phyloP scores from a whole-genome alignment of 2,888 invertebrate species.

The Nipponacmea schrenckii region DNA sequence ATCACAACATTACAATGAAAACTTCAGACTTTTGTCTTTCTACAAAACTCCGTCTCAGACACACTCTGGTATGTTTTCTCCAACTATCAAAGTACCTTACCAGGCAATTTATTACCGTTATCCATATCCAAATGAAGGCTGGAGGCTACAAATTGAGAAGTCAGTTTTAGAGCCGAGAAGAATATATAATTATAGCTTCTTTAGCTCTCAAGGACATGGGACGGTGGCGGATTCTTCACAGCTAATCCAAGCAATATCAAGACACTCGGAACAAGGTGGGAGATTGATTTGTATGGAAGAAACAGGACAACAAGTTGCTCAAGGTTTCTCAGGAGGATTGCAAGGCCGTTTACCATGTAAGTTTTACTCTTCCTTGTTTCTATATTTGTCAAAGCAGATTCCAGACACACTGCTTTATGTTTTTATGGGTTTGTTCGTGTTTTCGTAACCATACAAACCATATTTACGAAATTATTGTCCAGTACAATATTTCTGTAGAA shows the following conservation, averaged over 20 bases:
- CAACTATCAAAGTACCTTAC: constrained; percentile 28
- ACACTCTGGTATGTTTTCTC: constrained; percentile 21
- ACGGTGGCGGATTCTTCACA: constrained; percentile 34
- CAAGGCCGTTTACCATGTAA: constrained; percentile 24
- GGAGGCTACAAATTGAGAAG: constrained; percentile 54
- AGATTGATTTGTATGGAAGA: constrained; percentile 50
- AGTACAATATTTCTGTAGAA: no score
- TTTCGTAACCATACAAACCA: no score
- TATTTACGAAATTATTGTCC: no score
- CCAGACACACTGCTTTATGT: no score
- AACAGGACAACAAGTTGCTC: constrained; percentile 40
- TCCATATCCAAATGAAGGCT: constrained; percentile 38
- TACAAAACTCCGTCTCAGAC: constrained; percentile 36
- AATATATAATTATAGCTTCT: constrained; percentile 25
- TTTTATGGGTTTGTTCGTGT: no score
- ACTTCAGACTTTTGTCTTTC: constrained; percentile 38
- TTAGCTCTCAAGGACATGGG: constrained; percentile 7
- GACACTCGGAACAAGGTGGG: constrained; percentile 43
- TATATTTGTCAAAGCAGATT: no score
- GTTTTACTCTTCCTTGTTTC: background rate
- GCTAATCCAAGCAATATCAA: constrained; percentile 43
- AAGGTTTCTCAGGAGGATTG: constrained; percentile 17
- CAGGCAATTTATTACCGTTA: constrained; percentile 50
- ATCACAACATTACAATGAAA: constrained; percentile 33
- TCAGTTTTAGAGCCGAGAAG: constrained; percentile 34